Evolutionary conservation across 2,888 invertebrate genomes (phyloP).

Genomic region (Chaetogeoica ovagalla): DNA sequence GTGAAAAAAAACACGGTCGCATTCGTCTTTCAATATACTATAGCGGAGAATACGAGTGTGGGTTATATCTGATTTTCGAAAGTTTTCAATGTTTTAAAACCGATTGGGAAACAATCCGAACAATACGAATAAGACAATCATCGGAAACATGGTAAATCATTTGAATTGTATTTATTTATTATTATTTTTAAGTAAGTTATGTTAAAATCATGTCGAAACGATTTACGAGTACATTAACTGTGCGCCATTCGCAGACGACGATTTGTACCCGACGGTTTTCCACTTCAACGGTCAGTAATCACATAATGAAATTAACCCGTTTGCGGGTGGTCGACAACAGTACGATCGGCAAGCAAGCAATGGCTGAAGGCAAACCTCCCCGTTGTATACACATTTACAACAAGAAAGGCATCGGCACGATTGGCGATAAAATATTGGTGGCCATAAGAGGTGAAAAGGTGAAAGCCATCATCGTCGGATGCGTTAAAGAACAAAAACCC

Average conservation of each 20-base stretch:
- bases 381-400: slow-evolving; percentile 93
- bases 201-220: too few species aligned
- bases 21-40: too few species aligned
- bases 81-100: too few species aligned
- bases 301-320: slow-evolving; percentile 75
- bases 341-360: slow-evolving; percentile 89
- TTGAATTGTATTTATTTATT: too few species aligned
- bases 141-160: too few species aligned
- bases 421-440: slow-evolving; percentile 85
- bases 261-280: slow-evolving; percentile 61
- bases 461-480: slow-evolving; percentile 86
- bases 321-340: slow-evolving; percentile 96
- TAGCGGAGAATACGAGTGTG: too few species aligned
- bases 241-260: neutral
- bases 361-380: slow-evolving; percentile 92
- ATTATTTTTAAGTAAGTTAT: too few species aligned
- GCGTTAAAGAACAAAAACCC: slow-evolving; percentile 78
- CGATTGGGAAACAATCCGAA: too few species aligned
- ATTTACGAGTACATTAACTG: too few species aligned
- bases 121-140: too few species aligned
- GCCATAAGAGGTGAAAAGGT: slow-evolving; percentile 95
- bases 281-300: slow-evolving; percentile 65
- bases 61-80: too few species aligned
- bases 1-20: too few species aligned
- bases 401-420: slow-evolving; percentile 68